Conservation (phyloP, 2,113 vertebrate species). For the Psilopsiagon aurifrons region DNA sequence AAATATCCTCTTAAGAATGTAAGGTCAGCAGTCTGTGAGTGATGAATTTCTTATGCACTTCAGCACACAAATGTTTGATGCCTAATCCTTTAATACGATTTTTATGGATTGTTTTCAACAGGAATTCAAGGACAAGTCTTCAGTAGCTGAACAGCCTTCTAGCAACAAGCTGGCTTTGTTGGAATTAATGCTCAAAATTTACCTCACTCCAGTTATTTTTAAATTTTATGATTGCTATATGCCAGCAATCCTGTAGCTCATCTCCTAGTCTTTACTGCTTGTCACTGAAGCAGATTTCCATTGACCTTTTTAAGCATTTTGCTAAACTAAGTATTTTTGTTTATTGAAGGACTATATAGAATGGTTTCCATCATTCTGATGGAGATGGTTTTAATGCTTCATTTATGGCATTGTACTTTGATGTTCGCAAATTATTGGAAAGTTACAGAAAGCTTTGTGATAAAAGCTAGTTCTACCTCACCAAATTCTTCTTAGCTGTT, state of each 20-base stretch:
- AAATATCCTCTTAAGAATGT: constrained; percentile 71
- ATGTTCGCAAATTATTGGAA: background rate
- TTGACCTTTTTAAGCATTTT: background rate
- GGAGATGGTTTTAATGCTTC: background rate
- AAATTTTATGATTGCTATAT: background rate
- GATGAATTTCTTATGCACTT: constrained; percentile 65
- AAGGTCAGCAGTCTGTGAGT: constrained; percentile 50
- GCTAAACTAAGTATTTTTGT: background rate
- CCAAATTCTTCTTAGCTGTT: background rate
- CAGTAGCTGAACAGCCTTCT: constrained; percentile 25
- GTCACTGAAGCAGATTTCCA: background rate
- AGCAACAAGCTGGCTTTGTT: background rate
- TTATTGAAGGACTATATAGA: background rate
- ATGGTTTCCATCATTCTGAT: background rate
- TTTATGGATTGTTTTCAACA: constrained; percentile 69
- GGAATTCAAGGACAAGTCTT: constrained; percentile 13
- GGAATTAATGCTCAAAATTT: background rate
- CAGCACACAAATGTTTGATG: constrained; percentile 54
- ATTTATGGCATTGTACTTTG: background rate
- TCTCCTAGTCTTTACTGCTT: background rate
- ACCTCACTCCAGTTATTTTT: background rate
- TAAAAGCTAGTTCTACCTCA: background rate
- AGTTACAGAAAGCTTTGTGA: background rate
- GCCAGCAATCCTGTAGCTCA: background rate
- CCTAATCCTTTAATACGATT: constrained; percentile 71